Evolutionary conservation across 2,797 vertebrate genomes (phyloP).

Genomic region (Alfaro cultratus): DNA sequence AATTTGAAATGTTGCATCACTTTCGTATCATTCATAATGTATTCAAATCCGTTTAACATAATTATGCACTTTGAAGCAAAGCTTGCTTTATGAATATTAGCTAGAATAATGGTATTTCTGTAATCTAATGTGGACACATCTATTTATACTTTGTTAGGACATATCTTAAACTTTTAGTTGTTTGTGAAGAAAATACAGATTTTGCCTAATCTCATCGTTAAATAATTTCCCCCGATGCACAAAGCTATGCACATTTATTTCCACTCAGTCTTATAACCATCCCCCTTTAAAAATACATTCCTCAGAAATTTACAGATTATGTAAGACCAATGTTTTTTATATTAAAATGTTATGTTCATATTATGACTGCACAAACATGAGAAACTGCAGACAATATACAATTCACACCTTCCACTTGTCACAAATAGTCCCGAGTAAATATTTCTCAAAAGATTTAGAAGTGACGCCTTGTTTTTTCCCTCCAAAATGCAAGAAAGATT

Average conservation of each 20-base stretch:
- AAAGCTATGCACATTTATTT: not conserved
- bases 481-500: not conserved
- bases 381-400: not conserved
- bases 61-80: not conserved
- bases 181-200: not conserved
- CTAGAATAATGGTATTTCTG: not conserved
- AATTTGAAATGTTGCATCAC: conserved; percentile 52
- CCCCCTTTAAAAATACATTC: not conserved
- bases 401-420: not conserved
- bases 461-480: not conserved
- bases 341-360: not conserved
- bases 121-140: not conserved
- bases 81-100: not conserved
- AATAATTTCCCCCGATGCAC: not conserved
- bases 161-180: not conserved
- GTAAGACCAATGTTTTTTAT: not conserved
- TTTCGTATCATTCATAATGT: conserved; percentile 25
- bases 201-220: not conserved
- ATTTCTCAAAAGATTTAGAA: not conserved
- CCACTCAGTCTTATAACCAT: not conserved
- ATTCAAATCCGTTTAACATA: conserved; percentile 15
- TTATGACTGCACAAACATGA: not conserved
- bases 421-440: not conserved
- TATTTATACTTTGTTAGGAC: not conserved
- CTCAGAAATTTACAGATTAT: not conserved